phyloP scores from a whole-genome alignment of 2,797 vertebrate species.

The Pangasius sanitwongsei region DNA sequence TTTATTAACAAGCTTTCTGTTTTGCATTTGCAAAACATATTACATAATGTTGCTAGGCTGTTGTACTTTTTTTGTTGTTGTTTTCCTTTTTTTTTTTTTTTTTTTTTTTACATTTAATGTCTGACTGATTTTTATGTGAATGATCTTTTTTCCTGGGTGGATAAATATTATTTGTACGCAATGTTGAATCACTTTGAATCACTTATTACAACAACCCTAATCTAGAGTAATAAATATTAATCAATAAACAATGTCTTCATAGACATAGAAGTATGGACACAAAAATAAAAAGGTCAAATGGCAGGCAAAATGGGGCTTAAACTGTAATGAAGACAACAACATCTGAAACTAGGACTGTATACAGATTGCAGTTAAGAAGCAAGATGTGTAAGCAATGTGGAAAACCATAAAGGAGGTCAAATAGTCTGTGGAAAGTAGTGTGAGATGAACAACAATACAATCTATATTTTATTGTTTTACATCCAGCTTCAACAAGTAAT shows the following conservation, averaged over 20 bases:
- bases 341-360: no score
- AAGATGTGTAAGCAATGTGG: no score
- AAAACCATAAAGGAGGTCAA: no score
- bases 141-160: neutral
- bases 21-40: conserved; percentile 16
- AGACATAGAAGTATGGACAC: neutral
- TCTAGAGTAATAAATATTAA: neutral
- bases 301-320: neutral
- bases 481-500: no score
- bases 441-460: no score
- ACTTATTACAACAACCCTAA: neutral
- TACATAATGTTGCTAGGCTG: neutral
- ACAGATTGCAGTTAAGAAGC: no score
- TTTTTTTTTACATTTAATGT: no score
- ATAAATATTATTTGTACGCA: neutral
- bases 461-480: no score
- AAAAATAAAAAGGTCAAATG: no score
- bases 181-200: neutral
- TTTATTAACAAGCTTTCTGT: neutral
- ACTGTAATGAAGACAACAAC: neutral
- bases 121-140: neutral
- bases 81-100: neutral
- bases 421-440: no score
- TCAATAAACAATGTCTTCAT: neutral
- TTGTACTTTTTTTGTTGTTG: neutral